Conservation (phyloP, 2,797 vertebrate species). For the Hafferia zeledoni region DNA sequence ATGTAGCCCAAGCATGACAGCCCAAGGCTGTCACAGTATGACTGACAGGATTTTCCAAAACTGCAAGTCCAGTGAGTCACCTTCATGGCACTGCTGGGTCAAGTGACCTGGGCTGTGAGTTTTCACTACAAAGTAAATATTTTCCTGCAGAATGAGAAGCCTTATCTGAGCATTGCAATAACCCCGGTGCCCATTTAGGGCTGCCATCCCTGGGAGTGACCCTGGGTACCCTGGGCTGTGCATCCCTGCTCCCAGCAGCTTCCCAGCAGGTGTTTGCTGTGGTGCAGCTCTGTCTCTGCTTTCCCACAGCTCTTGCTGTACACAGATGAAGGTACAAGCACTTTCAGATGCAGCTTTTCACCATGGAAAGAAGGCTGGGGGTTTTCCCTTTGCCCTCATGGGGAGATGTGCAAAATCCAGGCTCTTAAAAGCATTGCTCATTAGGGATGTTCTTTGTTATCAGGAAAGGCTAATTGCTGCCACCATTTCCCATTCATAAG, state of each 20-base stretch:
- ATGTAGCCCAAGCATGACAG: not conserved
- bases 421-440: not conserved
- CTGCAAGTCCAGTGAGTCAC: not conserved
- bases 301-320: not conserved
- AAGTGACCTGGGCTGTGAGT: not conserved
- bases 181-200: fast-evolving
- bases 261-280: fast-evolving
- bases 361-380: not conserved
- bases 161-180: not conserved
- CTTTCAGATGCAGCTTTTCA: not conserved
- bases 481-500: conserved; percentile 40
- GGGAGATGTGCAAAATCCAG: not conserved
- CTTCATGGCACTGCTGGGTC: not conserved
- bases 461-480: not conserved
- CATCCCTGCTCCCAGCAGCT: not conserved
- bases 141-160: not conserved
- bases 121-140: not conserved
- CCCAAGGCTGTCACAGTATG: not conserved
- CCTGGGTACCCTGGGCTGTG: not conserved
- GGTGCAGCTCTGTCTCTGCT: not conserved
- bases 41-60: not conserved
- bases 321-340: not conserved
- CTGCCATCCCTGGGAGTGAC: not conserved
- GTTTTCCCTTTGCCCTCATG: not conserved
- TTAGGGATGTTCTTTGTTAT: not conserved